A percentile compares a stretch with the other conserved stretches of the same genome.
These are phyloP conservation scores for Mesorhabditis spiculigera DNA, from an alignment of 2,888 invertebrate species.

Conservation along the genomic window DNA sequence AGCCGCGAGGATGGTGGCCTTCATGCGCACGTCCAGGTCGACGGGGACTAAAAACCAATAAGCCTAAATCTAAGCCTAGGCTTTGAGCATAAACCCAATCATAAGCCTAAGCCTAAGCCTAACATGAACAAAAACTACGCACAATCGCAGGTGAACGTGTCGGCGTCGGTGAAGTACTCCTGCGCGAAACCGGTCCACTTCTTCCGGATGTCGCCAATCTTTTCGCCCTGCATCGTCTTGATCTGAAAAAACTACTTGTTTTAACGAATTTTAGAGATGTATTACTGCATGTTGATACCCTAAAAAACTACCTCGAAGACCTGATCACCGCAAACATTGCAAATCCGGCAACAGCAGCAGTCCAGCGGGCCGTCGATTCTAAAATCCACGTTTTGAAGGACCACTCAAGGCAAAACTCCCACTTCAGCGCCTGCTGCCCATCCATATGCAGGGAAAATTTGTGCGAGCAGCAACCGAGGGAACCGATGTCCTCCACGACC, in stretches of 20 bases:
- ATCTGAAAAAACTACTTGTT: neutral
- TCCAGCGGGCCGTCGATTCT: neutral
- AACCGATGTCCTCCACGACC: neutral
- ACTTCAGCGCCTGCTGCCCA: neutral
- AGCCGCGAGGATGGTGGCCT: neutral
- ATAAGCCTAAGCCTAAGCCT: neutral
- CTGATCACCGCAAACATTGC: neutral
- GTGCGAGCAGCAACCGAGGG: neutral
- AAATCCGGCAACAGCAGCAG: neutral
- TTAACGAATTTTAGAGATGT: neutral
- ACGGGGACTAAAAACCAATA: neutral
- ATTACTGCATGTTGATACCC: neutral
- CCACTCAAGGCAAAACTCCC: neutral
- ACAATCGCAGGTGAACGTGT: constrained; percentile 4
- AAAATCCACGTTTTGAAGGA: neutral
- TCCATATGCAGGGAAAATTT: neutral
- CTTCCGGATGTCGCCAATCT: neutral
- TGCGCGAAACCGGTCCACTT: constrained; percentile 3
- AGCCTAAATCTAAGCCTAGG: neutral
- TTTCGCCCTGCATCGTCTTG: neutral
- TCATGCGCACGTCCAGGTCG: neutral
- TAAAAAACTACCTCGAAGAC: neutral
- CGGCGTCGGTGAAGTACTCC: constrained; percentile 9
- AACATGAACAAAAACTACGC: neutral
- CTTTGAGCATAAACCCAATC: neutral